Conservation (phyloP, 2,888 invertebrate genomes). For the Stenurella melanura region DNA sequence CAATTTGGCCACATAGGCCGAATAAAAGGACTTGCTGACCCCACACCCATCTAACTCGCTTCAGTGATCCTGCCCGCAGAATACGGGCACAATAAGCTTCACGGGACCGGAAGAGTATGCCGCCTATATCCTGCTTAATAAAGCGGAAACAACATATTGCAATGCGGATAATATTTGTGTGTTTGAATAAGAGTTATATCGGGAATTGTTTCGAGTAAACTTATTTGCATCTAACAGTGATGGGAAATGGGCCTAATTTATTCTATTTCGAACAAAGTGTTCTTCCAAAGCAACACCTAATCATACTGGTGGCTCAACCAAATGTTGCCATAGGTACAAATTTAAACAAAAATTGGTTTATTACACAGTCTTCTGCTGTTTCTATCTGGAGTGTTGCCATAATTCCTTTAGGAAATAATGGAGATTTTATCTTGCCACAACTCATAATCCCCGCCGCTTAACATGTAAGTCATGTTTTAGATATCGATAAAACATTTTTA, state of each 20-base stretch:
- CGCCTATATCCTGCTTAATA: constrained; percentile 72
- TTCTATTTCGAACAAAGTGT: background rate
- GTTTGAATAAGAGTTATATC: constrained; percentile 54
- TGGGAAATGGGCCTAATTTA: constrained; percentile 18
- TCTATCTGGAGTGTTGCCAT: background rate
- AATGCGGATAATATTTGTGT: constrained; percentile 58
- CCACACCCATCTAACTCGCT: constrained; percentile 40
- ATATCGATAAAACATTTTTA: too few relatives aligned
- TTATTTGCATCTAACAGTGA: constrained; percentile 42
- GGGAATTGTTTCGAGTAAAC: constrained; percentile 47
- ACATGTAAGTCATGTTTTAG: too few relatives aligned
- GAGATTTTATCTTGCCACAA: too few relatives aligned
- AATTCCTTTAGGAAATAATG: too few relatives aligned
- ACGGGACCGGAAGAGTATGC: constrained; percentile 68
- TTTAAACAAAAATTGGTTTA: too few relatives aligned
- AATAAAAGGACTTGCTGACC: constrained; percentile 27
- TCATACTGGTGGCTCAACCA: too few relatives aligned
- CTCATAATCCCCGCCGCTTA: too few relatives aligned
- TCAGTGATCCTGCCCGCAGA: constrained; percentile 43
- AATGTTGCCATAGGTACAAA: too few relatives aligned
- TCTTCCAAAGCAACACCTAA: background rate
- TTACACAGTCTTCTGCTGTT: background rate
- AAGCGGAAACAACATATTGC: constrained; percentile 71
- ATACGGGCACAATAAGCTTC: constrained; percentile 42
- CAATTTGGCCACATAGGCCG: constrained; percentile 41